Evolutionary conservation across 2,113 vertebrate species (phyloP).

Genomic region (Phyllostomus hastatus): DNA sequence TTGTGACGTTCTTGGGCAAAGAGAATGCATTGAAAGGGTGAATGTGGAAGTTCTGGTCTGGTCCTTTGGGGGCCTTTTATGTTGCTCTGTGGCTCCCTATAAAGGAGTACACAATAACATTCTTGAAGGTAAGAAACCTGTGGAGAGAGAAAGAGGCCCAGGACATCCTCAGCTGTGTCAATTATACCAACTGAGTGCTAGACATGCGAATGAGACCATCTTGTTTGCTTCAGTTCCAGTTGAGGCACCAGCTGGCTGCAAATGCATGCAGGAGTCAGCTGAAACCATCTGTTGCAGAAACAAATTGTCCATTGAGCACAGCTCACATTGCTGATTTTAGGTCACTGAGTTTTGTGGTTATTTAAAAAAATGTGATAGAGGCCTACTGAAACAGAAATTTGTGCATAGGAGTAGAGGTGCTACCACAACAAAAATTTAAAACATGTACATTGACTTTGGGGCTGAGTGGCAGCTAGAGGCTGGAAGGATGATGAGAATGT

Average conservation of each 20-base stretch:
- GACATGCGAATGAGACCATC: background rate
- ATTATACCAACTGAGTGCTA: background rate
- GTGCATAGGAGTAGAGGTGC: background rate
- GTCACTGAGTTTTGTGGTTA: background rate
- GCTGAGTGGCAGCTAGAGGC: background rate
- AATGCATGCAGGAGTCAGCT: background rate
- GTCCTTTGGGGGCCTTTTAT: background rate
- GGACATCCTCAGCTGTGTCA: background rate
- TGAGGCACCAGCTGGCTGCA: background rate
- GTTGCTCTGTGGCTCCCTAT: background rate
- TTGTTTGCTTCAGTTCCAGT: background rate
- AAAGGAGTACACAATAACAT: background rate
- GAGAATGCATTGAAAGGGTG: background rate
- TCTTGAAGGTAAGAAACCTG: background rate
- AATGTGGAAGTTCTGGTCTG: background rate
- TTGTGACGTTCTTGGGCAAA: background rate
- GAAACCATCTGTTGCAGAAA: background rate
- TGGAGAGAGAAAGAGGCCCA: background rate
- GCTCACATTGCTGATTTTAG: background rate
- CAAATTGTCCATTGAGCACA: background rate
- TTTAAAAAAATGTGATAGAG: background rate
- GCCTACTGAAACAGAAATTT: background rate
- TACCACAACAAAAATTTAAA: background rate
- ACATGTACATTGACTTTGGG: background rate
- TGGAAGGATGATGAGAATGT: background rate